phyloP scores from a whole-genome alignment of 2,888 invertebrate species.

The Entomobrya multifasciata region DNA sequence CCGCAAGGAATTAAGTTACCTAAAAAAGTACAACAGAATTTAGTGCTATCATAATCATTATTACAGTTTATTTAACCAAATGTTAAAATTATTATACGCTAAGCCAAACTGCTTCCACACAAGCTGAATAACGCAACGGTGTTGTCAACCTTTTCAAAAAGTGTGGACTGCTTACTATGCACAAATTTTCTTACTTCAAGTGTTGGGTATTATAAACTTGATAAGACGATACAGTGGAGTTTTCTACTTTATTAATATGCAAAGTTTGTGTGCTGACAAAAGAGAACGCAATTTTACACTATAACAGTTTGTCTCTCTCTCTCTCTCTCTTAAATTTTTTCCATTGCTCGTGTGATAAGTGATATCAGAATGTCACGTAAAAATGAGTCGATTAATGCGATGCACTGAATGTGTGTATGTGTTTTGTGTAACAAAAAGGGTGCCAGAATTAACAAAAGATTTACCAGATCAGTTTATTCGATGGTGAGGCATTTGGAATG shows the following conservation, averaged over 20 bases:
- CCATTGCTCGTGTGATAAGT: constrained; percentile 59
- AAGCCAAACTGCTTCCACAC: background rate
- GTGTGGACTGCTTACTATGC: constrained; percentile 61
- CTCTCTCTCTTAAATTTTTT: no score
- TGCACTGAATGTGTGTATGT: background rate
- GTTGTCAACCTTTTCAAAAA: constrained; percentile 45
- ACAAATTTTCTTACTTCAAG: constrained; percentile 65
- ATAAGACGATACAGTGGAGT: constrained; percentile 64
- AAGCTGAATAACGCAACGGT: no score
- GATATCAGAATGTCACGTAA: constrained; percentile 70
- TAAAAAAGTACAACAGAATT: background rate
- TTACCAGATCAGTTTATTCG: constrained; percentile 58
- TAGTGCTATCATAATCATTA: background rate
- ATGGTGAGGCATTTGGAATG: constrained; percentile 58
- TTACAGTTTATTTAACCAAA: background rate
- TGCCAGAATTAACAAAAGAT: constrained; percentile 62
- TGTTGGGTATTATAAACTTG: constrained; percentile 56
- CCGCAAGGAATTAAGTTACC: background rate
- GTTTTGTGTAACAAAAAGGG: constrained; percentile 36
- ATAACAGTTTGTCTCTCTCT: background rate
- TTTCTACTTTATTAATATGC: constrained; percentile 27
- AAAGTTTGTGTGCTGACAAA: constrained; percentile 49
- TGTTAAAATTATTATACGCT: background rate
- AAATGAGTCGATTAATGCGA: constrained; percentile 37
- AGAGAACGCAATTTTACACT: constrained; percentile 2